These are phyloP conservation scores for Natator depressus DNA, from an alignment of 2,113 vertebrate genomes.

Conservation along the genomic window DNA sequence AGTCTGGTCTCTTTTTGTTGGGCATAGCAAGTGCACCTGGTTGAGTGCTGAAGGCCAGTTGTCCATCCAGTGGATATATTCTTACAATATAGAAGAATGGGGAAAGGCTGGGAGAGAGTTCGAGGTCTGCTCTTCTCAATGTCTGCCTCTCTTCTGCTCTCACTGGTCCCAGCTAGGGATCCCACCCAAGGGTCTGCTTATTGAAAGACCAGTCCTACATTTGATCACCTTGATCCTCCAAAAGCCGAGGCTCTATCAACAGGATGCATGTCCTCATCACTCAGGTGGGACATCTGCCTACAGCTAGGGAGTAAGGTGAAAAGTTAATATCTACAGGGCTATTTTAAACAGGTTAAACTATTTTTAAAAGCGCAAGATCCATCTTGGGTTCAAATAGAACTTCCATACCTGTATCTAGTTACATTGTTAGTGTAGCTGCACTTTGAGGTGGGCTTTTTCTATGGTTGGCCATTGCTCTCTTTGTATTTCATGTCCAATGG, in stretches of 20 bases:
- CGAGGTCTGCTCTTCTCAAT: not conserved
- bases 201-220: not conserved
- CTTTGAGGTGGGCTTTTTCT: not conserved
- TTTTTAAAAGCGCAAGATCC: conserved; percentile 17
- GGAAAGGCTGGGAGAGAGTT: not conserved
- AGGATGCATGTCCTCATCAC: not conserved
- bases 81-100: rapidly evolving
- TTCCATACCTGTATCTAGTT: conserved; percentile 31
- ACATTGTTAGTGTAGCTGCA: not conserved
- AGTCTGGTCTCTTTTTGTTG: not conserved
- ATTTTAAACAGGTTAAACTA: not conserved
- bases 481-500: not conserved
- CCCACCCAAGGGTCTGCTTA: not conserved
- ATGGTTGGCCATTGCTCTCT: not conserved
- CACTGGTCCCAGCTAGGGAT: not conserved
- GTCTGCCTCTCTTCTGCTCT: not conserved
- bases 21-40: not conserved
- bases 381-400: not conserved
- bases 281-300: not conserved
- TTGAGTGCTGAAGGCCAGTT: not conserved
- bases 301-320: not conserved
- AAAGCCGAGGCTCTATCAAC: not conserved
- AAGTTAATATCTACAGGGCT: not conserved
- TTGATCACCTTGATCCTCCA: conserved; percentile 21
- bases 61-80: not conserved